These are phyloP conservation scores for Apteryx mantelli DNA, from an alignment of 2,113 vertebrate genomes.

Conservation along the genomic window DNA sequence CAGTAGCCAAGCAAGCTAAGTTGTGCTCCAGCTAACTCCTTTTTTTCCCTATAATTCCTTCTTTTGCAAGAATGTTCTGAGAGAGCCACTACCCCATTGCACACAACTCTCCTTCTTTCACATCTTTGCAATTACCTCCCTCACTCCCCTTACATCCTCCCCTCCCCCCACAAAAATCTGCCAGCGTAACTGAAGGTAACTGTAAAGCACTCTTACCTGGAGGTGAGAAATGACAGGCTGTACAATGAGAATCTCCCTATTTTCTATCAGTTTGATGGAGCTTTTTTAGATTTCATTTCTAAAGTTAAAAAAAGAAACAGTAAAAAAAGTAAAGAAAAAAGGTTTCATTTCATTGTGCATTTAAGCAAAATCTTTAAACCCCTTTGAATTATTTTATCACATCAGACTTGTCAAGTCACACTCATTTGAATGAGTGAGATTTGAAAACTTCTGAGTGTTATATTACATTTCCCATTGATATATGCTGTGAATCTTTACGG, in stretches of 20 bases:
- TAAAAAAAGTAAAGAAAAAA: background rate
- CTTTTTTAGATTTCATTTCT: background rate
- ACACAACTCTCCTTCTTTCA: background rate
- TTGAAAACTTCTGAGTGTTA: constrained; percentile 76
- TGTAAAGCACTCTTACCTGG: background rate
- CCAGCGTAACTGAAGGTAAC: background rate
- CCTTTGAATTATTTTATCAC: constrained; percentile 57
- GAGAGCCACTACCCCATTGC: background rate
- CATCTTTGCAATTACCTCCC: background rate
- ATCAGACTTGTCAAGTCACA: constrained; percentile 74
- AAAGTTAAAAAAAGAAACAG: background rate
- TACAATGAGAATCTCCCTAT: background rate
- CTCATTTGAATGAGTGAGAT: constrained; percentile 78
- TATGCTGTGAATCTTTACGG: constrained; percentile 24
- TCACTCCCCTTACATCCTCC: background rate
- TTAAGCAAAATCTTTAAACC: constrained; percentile 57
- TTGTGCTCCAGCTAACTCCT: background rate
- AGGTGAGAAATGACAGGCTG: background rate
- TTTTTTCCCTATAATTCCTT: background rate
- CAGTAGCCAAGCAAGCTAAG: background rate
- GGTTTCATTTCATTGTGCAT: constrained; percentile 37
- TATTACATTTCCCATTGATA: constrained; percentile 73
- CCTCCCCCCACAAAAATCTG: background rate
- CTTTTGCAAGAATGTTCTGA: background rate
- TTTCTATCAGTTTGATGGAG: background rate